phyloP scores from a whole-genome alignment of 2,888 invertebrate genomes.

The Bimastos eiseni region DNA sequence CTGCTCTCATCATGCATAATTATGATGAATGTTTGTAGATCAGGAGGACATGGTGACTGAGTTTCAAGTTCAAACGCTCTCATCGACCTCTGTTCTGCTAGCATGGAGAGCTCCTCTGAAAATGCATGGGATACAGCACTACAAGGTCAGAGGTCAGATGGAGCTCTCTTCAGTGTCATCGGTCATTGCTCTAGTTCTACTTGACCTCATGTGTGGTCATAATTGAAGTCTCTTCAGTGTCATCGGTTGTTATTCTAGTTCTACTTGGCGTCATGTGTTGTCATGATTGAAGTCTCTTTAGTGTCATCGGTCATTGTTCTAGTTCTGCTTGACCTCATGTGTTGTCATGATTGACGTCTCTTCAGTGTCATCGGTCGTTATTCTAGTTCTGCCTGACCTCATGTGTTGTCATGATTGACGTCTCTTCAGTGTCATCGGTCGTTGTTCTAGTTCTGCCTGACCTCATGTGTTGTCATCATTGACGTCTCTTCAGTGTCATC shows the following conservation, averaged over 20 bases:
- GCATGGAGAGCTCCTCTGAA: slow-evolving; percentile 55
- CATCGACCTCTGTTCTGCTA: slow-evolving; percentile 48
- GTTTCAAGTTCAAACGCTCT: slow-evolving; percentile 37
- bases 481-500: too few species aligned
- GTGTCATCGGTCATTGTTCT: too few species aligned
- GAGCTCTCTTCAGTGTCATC: neutral
- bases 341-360: too few species aligned
- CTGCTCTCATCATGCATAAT: neutral
- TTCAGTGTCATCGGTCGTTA: too few species aligned
- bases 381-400: too few species aligned
- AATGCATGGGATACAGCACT: slow-evolving; percentile 49
- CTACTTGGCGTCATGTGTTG: too few species aligned
- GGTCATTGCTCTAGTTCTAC: neutral
- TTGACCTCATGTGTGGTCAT: neutral
- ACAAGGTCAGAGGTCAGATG: slow-evolving; percentile 48
- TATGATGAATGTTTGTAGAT: slow-evolving; percentile 27
- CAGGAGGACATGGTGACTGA: slow-evolving; percentile 42
- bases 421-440: too few species aligned
- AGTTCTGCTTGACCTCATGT: too few species aligned
- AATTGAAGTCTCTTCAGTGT: too few species aligned
- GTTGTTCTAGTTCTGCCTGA: neutral
- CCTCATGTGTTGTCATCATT: neutral
- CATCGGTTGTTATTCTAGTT: too few species aligned
- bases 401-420: too few species aligned
- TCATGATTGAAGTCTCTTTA: too few species aligned